phyloP scores from a whole-genome alignment of 2,113 vertebrate genomes.

The Asarcornis scutulata region DNA sequence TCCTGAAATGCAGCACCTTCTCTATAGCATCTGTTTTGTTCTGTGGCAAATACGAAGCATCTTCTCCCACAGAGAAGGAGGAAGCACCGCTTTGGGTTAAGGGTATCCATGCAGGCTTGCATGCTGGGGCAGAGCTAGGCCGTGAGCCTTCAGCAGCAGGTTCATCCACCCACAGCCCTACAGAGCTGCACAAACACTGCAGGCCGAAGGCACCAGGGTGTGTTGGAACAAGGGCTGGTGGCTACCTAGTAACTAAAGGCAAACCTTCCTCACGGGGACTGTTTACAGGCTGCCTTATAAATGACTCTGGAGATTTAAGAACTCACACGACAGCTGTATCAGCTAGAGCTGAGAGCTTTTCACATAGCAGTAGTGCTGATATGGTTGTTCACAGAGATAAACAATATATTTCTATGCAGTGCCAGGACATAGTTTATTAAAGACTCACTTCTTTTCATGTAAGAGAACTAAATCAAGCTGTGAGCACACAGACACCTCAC shows the following conservation, averaged over 20 bases:
- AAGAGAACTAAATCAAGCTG: background rate
- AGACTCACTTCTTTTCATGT: constrained; percentile 22
- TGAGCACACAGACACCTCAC: background rate
- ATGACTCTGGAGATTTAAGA: background rate
- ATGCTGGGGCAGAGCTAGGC: fast-evolving
- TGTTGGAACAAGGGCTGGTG: background rate
- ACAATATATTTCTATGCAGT: constrained; percentile 23
- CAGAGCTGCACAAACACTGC: background rate
- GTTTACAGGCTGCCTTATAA: background rate
- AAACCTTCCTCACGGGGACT: background rate
- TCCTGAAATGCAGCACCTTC: background rate
- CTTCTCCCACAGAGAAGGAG: background rate
- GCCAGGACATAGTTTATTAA: constrained; percentile 42
- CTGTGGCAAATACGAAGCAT: background rate
- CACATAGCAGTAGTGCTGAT: constrained; percentile 46
- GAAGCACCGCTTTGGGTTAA: fast-evolving
- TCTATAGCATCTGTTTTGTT: background rate
- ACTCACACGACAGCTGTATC: constrained; percentile 26
- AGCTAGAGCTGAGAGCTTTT: background rate
- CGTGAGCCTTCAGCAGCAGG: background rate
- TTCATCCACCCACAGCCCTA: background rate
- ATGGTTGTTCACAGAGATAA: constrained; percentile 43
- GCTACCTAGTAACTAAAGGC: background rate
- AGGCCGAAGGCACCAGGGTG: background rate
- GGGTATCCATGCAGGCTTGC: background rate